Percentiles rank a stretch among this genome's conserved stretches.
These are phyloP conservation scores for Boloria selene DNA, from an alignment of 2,888 invertebrate genomes.

Conservation along the genomic window DNA sequence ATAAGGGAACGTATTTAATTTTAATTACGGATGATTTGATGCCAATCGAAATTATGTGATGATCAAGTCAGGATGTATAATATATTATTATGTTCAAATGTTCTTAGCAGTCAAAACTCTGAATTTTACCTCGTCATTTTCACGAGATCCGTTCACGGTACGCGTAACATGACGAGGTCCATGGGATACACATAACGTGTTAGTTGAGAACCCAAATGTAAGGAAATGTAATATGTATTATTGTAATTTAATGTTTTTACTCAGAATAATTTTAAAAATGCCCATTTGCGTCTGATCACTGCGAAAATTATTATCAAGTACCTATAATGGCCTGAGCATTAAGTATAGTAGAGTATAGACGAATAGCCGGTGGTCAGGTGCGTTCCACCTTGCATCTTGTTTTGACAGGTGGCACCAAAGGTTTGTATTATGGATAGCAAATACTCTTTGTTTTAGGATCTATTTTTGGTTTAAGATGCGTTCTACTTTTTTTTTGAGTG, in stretches of 20 bases:
- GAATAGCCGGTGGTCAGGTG: slow-evolving; percentile 57
- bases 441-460: slow-evolving; percentile 46
- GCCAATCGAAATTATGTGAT: too few relatives aligned
- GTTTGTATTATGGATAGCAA: slow-evolving; percentile 50
- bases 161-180: too few relatives aligned
- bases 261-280: slow-evolving; percentile 10
- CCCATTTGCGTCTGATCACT: slow-evolving; percentile 21
- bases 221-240: slow-evolving; percentile 14
- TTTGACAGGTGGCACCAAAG: slow-evolving; percentile 73
- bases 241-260: slow-evolving; percentile 16
- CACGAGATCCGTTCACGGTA: too few relatives aligned
- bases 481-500: slow-evolving; percentile 23
- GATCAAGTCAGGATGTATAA: too few relatives aligned
- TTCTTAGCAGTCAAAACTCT: too few relatives aligned
- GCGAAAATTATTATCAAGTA: slow-evolving; percentile 8
- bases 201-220: too few relatives aligned
- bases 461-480: slow-evolving; percentile 42
- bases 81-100: too few relatives aligned
- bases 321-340: slow-evolving; percentile 22
- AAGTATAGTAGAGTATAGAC: slow-evolving; percentile 24
- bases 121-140: too few relatives aligned
- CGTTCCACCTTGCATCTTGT: slow-evolving; percentile 69
- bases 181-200: too few relatives aligned
- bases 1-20: too few relatives aligned
- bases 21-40: too few relatives aligned